Conservation (phyloP, 2,113 vertebrate genomes). For the Riparia riparia region DNA sequence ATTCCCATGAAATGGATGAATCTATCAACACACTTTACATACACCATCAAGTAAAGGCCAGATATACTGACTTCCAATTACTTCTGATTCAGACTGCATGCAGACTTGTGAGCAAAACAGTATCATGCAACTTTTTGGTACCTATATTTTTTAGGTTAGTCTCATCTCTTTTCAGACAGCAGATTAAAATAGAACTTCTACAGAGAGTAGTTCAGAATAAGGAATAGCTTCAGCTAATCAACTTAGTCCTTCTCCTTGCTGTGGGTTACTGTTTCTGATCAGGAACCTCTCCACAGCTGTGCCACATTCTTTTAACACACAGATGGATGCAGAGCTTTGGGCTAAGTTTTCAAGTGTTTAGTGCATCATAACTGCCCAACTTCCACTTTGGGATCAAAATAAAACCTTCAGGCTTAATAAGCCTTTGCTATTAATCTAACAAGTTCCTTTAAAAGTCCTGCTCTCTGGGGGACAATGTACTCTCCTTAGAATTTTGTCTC, state of each 20-base stretch:
- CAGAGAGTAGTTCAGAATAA: neutral
- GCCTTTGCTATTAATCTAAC: neutral
- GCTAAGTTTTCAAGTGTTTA: neutral
- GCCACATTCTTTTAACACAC: neutral
- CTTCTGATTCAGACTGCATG: neutral
- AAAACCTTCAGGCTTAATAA: neutral
- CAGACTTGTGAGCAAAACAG: neutral
- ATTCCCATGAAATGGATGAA: accelerated
- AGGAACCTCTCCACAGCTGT: neutral
- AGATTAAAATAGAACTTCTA: neutral
- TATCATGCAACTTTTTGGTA: neutral
- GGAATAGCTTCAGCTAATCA: neutral
- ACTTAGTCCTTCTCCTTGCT: neutral
- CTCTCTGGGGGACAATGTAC: neutral
- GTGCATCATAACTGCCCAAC: neutral
- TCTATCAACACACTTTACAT: neutral
- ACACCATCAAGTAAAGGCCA: neutral
- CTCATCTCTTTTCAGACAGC: neutral
- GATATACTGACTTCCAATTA: neutral
- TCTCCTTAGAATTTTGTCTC: neutral
- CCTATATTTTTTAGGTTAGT: neutral
- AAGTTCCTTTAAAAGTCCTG: neutral
- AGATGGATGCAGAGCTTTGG: neutral
- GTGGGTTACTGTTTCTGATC: neutral
- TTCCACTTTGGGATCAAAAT: neutral